Evolutionary conservation across 2,797 vertebrate species (phyloP), one percentile per base, ranked within the genome.

Genomic region (Amphiprion clarkii): DNA sequence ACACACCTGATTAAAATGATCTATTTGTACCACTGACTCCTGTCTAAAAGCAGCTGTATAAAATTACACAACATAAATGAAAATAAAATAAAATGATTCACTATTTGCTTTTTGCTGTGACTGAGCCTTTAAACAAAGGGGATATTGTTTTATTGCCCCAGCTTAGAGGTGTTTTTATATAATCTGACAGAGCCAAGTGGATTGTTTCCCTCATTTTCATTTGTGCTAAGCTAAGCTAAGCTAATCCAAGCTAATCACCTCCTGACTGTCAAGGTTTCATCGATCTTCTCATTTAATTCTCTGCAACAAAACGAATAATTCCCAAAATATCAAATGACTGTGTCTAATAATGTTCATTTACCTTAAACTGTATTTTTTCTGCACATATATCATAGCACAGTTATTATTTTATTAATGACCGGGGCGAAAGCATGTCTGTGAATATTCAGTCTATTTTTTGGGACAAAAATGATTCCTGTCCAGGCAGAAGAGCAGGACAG

Each of bases 401-500:
- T 39, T 39, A 39, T 39, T 11, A 39, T 8, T 39, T 39, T 39
- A 39, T 39, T 29, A 39, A 0, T 7, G 4, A 29, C 73, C 61
- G 0, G 60, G 69, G 59, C 3, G 0, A 13, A 0, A 48, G n/a
- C 27, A 31, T 36, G 8, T 11, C 12, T 29, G 31, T 56, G 14
- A n/a, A 17, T 27, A 19, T 29, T 78, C 21, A n/a, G 42, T 23
- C 36, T 4, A 6, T 31, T 40, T 60, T 31, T 67, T 3, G 2
- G 27, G 55, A 6, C 29, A 53, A 31, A 60, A 61, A 42, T 7
- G 5, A 49, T 55, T 67, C 6, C 12, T 13, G 42, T 76, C 46
- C 51, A 31, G 4, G 31, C 11, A 25, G 62, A 79, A 67, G 55
- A 67, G 19, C 5, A n/a, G 65, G 49, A 71, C 46, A 11, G 21